Base-by-base conservation (phyloP, 1,140 invertebrate species). In the honey bee (Apis mellifera) region DNA sequence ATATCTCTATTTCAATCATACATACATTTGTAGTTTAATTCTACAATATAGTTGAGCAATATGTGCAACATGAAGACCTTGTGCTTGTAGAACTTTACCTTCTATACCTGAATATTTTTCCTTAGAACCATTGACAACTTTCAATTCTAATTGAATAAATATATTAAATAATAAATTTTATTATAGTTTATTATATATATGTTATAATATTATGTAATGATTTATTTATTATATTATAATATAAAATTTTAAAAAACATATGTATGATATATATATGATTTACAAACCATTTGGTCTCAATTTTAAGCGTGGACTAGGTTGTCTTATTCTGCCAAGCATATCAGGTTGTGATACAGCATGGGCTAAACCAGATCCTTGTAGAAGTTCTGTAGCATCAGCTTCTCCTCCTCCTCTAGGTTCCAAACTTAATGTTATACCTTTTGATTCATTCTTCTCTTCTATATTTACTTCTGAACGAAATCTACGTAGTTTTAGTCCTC, bases 401-500 rank as follows among this genome's bases (percentile, higher is more conserved):
- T 94, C 93, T 7, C 91, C 93, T 11, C 91, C 92, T 2, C 93
- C 92, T 77, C 92, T 87, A 8, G 92, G 92, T 78, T 94, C 93
- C 65, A 94, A 86, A 66, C 90, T 94, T 9, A 92, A 83, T 2
- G 90, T 86, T 17, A 92, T 87, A 9, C 90, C 91, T 69, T 94
- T 91, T 21, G 83, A 76, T 15, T 92, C 90, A 13, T 84, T 82
- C 32, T 93, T 92, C 15, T 94, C 93, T 68, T 93, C 90, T 54
- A 94, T 93, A 78, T 92, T 94, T 0, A 93, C 94, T 86, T 95
- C 94, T 4, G 94, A 95, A 17, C 93, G 92, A 83, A 94, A 94
- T 86, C 94, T 90, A 60, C 93, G 89, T 55, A 94, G 89, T 77
- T 91, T 92, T 66, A 94, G 88, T 52, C 93, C 93, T 64, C 92